Conservation (phyloP, 2,888 invertebrate genomes). For the Ophion ellenae region DNA sequence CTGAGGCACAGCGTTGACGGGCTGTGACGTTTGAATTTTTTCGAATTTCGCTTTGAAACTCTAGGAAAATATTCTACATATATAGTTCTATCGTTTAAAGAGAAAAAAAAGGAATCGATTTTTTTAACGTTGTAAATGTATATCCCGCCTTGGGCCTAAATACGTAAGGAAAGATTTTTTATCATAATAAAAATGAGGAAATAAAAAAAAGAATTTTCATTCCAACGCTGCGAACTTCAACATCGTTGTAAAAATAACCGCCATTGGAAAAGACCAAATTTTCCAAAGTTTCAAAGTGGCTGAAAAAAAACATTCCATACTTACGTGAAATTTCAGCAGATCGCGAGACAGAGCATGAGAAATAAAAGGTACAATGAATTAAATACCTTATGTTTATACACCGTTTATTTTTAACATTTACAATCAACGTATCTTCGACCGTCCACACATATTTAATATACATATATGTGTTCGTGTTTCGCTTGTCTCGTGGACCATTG, state of each 20-base stretch:
- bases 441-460: constrained; percentile 77
- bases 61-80: too few species aligned
- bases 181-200: too few species aligned
- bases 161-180: too few species aligned
- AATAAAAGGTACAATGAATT: constrained; percentile 53
- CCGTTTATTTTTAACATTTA: constrained; percentile 84
- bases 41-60: too few species aligned
- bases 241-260: neutral
- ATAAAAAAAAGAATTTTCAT: too few species aligned
- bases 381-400: constrained; percentile 78
- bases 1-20: too few species aligned
- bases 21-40: too few species aligned
- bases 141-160: too few species aligned
- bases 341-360: constrained; percentile 3
- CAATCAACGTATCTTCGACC: constrained; percentile 80
- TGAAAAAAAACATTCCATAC: constrained; percentile 22
- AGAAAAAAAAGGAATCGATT: too few species aligned
- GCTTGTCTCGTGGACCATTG: constrained; percentile 41
- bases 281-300: neutral
- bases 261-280: neutral
- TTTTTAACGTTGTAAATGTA: too few species aligned
- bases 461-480: constrained; percentile 65
- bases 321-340: constrained; percentile 41
- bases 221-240: too few species aligned
- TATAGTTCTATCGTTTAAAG: too few species aligned